Percentiles rank a stretch among this genome's conserved stretches.
Conservation (phyloP, 2,113 vertebrate species). For the Melanotaenia duboulayi region DNA sequence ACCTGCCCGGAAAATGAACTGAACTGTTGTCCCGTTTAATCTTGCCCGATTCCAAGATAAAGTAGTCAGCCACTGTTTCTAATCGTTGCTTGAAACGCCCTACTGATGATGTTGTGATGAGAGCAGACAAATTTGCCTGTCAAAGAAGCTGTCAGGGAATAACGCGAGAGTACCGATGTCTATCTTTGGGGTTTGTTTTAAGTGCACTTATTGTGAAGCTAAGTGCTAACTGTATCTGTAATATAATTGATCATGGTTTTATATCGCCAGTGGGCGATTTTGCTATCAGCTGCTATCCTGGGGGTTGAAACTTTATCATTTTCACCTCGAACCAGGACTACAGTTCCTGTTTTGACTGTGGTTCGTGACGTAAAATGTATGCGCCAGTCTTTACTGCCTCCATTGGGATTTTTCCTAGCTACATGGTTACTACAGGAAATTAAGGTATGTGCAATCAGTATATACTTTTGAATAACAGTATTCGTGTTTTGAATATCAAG, state of each 20-base stretch:
- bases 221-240: background rate
- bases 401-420: conserved; percentile 51
- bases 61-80: background rate
- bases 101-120: conserved; percentile 70
- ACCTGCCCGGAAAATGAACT: conserved; percentile 58
- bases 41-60: conserved; percentile 33
- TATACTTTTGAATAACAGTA: background rate
- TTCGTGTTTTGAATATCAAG: background rate
- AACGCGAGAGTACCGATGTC: conserved; percentile 57
- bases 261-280: background rate
- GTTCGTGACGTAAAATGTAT: conserved; percentile 41
- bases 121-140: conserved; percentile 56
- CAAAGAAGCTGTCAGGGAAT: conserved; percentile 26
- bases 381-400: conserved; percentile 41
- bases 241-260: no score
- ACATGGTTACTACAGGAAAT: conserved; percentile 52
- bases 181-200: background rate
- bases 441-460: conserved; percentile 64
- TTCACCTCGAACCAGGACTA: conserved; percentile 33
- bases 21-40: conserved; percentile 51
- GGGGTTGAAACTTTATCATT: accelerated
- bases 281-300: background rate
- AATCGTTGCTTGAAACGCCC: conserved; percentile 61
- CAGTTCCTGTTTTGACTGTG: conserved; percentile 55
- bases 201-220: background rate